Base-by-base conservation (phyloP, 2,113 vertebrate genomes). In the Tragelaphus scriptus region DNA sequence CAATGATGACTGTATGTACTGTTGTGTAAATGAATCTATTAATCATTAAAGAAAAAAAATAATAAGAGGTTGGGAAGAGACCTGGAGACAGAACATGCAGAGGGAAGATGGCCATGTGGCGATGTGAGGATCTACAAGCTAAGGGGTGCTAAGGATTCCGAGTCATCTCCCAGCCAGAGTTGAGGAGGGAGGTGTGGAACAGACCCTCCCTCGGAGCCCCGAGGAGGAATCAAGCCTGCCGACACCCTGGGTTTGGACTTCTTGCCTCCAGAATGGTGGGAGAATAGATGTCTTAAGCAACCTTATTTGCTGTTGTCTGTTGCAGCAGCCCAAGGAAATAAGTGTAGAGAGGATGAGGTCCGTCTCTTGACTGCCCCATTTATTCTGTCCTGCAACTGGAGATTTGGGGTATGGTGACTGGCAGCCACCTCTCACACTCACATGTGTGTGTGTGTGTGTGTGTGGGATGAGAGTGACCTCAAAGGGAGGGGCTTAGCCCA, bases 1-100 rank as follows among this genome's bases (percentile, higher is more conserved):
- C 81, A 95, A 51, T 7, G 85, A 92, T 84, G 75, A 96, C 13
- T 94, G 25, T 80, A 53, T 91, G 85, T 96, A 36, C 98, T 55
- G 61, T 88, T 98, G n/a, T 16, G 94, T 92, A 98, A 99, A 98
- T 98, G 98, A 99, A 98, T 90, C 81, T 95, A 82, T 93, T 94
- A 82, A 55, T 92, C 36, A 3, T 95, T 95, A 90, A 79, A 26
- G 21, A 71, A 71, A 11, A 71, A 36, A 7, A 25, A 25, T 28
- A 61, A 21, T 21, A 25, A 36, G 49, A 55, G 53, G 79, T 47
- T 55, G 1, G 44, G 23, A 47, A 28, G 56, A 44, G 90, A 40
- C 13, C 15, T 4, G 25, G 71, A 40, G n/a, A 53, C 55, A n/a
- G 88, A n/a, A 59, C 36, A 47, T 53, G 9, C 2, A 11, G 28